phyloP scores from a whole-genome alignment of 2,888 invertebrate species.

The Leptopterna dolabrata region DNA sequence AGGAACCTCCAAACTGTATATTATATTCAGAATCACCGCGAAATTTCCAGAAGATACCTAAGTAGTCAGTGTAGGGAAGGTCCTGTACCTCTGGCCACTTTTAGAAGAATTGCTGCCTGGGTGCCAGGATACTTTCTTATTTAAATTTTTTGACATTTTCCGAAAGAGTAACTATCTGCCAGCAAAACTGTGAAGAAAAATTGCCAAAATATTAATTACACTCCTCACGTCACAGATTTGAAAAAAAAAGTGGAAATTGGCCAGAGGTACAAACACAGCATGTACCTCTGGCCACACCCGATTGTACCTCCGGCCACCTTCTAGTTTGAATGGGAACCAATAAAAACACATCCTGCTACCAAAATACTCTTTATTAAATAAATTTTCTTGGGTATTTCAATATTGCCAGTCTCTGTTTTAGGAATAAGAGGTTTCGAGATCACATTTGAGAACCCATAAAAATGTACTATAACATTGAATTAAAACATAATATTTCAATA shows the following conservation, averaged over 20 bases:
- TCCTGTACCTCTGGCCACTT: too few relatives aligned
- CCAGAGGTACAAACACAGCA: neutral
- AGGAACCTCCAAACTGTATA: too few relatives aligned
- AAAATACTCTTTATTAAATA: too few relatives aligned
- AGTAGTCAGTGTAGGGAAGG: too few relatives aligned
- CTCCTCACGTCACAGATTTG: neutral
- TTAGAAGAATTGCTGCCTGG: neutral
- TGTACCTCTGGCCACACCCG: neutral
- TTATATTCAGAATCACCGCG: too few relatives aligned
- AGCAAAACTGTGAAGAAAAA: neutral
- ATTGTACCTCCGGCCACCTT: neutral
- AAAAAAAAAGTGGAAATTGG: neutral
- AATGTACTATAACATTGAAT: too few relatives aligned
- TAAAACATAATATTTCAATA: too few relatives aligned
- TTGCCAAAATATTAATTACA: neutral
- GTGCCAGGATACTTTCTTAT: neutral
- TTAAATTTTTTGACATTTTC: neutral
- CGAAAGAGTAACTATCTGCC: neutral
- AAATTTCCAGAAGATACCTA: too few relatives aligned
- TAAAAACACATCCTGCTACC: neutral
- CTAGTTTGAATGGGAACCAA: neutral
- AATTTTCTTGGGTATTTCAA: too few relatives aligned
- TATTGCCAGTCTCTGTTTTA: too few relatives aligned
- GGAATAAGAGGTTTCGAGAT: too few relatives aligned
- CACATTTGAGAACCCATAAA: too few relatives aligned